Percentiles rank a stretch among this genome's conserved stretches.
Conservation (phyloP, 2,797 vertebrate genomes). For the Austrolebias charrua region DNA sequence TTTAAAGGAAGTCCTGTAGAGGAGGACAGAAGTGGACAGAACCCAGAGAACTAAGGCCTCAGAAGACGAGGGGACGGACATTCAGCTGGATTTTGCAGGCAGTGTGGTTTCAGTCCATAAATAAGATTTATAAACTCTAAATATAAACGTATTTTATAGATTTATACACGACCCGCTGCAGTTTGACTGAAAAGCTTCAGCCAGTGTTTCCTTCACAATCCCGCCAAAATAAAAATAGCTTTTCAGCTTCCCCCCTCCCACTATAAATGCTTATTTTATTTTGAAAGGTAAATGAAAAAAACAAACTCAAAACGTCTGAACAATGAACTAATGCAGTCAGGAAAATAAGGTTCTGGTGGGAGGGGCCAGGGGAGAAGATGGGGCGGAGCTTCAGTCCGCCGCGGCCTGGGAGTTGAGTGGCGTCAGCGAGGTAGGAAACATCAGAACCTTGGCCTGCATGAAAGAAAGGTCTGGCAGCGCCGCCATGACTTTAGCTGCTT, state of each 20-base stretch:
- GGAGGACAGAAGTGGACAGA: constrained; percentile 41
- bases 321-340: not conserved
- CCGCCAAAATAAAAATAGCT: constrained; percentile 71
- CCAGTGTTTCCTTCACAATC: constrained; percentile 88
- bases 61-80: constrained; percentile 50
- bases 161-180: constrained; percentile 42
- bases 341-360: not conserved
- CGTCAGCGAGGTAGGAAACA: constrained; percentile 94
- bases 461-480: constrained; percentile 93
- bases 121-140: constrained; percentile 55
- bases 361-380: not conserved
- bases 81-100: constrained; percentile 82
- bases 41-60: constrained; percentile 38
- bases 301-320: not conserved
- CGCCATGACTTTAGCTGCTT: constrained; percentile 89
- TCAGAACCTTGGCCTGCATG: constrained; percentile 98
- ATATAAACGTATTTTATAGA: constrained; percentile 56
- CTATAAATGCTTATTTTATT: constrained; percentile 19
- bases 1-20: constrained; percentile 13
- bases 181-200: constrained; percentile 79
- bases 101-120: constrained; percentile 82
- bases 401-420: constrained; percentile 78
- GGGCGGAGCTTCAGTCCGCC: constrained; percentile 41
- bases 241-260: constrained; percentile 70
- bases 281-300: not conserved